Conservation (phyloP, 2,888 invertebrate species). For the Tubulanus polymorphus region DNA sequence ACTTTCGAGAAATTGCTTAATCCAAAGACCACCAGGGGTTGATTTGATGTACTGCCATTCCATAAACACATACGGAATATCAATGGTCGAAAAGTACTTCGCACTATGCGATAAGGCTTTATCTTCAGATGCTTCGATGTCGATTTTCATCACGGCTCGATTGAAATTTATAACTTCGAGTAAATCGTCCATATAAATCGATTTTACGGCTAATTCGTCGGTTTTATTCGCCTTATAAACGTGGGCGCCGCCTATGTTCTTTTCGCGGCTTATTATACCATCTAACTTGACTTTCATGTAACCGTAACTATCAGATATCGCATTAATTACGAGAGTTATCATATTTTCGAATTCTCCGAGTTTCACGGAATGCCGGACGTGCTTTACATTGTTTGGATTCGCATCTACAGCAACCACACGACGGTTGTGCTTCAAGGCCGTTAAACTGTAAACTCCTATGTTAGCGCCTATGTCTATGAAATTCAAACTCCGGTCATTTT, state of each 20-base stretch:
- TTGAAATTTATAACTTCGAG: slow-evolving; percentile 20
- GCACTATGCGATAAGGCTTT: slow-evolving; percentile 27
- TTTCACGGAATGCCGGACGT: slow-evolving; percentile 26
- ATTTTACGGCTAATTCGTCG: not conserved
- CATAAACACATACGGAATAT: slow-evolving; percentile 38
- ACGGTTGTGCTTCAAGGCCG: slow-evolving; percentile 37
- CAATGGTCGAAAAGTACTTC: slow-evolving; percentile 24
- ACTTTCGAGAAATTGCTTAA: no score
- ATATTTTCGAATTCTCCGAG: slow-evolving; percentile 23
- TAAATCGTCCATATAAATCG: slow-evolving; percentile 28
- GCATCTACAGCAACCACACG: slow-evolving; percentile 47
- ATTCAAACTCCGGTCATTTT: slow-evolving; percentile 19
- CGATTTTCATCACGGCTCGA: slow-evolving; percentile 33
- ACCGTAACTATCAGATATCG: slow-evolving; percentile 23
- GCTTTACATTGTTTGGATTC: slow-evolving; percentile 21
- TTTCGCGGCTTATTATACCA: no score
- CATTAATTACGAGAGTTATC: slow-evolving; percentile 30
- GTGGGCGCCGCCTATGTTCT: no score
- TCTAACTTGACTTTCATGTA: not conserved
- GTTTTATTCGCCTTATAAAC: not conserved
- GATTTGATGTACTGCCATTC: slow-evolving; percentile 39
- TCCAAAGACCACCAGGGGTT: no score
- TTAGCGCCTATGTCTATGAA: slow-evolving; percentile 46
- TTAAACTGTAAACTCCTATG: slow-evolving; percentile 42
- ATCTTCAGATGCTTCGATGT: slow-evolving; percentile 42